Conservation (phyloP, 2,113 vertebrate species). For the Sorex araneus region DNA sequence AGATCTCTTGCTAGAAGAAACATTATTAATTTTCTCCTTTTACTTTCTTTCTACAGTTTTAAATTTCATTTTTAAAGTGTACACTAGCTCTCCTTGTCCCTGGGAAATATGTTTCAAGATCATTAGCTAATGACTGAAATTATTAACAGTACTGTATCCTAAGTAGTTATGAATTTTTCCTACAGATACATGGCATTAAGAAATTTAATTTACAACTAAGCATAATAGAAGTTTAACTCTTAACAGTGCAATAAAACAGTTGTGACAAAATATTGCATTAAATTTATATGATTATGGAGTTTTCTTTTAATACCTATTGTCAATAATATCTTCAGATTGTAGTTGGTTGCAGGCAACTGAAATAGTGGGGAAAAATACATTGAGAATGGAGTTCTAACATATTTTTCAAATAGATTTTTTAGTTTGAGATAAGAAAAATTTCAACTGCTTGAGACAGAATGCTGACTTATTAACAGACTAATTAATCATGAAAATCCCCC, state of each 20-base stretch:
- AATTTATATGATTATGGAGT: neutral
- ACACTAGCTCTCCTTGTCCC: neutral
- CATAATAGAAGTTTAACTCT: neutral
- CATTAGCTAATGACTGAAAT: neutral
- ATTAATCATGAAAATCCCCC: too few species aligned
- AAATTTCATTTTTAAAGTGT: neutral
- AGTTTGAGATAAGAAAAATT: too few species aligned
- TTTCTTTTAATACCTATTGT: neutral
- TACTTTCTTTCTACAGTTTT: neutral
- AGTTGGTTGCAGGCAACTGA: too few species aligned
- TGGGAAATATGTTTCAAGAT: neutral
- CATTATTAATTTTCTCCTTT: neutral
- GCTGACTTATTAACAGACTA: too few species aligned
- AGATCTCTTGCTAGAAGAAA: constrained; percentile 19
- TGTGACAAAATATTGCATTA: neutral
- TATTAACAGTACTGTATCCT: neutral
- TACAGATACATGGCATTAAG: neutral
- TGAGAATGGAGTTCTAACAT: too few species aligned
- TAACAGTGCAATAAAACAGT: neutral
- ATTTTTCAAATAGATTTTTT: too few species aligned
- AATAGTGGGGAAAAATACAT: too few species aligned
- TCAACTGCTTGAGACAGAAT: too few species aligned
- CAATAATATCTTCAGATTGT: too few species aligned
- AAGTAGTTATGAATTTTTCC: neutral
- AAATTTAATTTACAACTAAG: neutral